Base-by-base conservation (phyloP, 53 echinoderm and acorn worm genomes). In the Paracentrotus lividus region DNA sequence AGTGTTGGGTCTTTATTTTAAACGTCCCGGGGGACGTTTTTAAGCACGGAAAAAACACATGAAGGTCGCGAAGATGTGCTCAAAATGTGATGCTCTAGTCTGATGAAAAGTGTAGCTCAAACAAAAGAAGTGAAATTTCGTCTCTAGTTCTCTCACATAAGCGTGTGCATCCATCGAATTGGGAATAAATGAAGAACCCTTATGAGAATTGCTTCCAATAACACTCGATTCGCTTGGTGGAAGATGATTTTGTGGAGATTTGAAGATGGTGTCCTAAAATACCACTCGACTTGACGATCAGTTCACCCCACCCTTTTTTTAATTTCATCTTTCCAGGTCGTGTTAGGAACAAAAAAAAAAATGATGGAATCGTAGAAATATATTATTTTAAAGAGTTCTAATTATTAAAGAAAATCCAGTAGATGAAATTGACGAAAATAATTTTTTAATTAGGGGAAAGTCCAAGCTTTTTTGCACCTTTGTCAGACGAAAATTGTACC, bases 121-220 rank as follows among this genome's bases (percentile, higher is more conserved):
- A 75, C 40, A 75, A 40, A 40, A 75, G 40, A 33, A 75, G 36
- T 1, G 40, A 38, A 24, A 5, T n/a, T n/a, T n/a, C n/a, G n/a
- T n/a, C n/a, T n/a, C n/a, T n/a, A n/a, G n/a, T n/a, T n/a, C n/a
- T n/a, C n/a, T n/a, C n/a, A 29, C 15, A 75, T 5, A 75, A 75
- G 36, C 38, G n/a, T 18, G 7, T 13, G 36, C 3, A 8, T 38
- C 20, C 15, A 38, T 4, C 3, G 75, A 10, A 75, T 0, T 75
- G 38, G 40, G 75, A 75, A 75, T 20, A 4, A 29, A 15, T 75
- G 4, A 75, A 75, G 40, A 75, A 18, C 36, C 29, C 75, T 75
- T 75, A 38, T 40, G 75, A 40, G 75, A 75, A 75, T 75, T 75
- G 75, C 42, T 75, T 75, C 38, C 75, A 75, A 75, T 75, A 75